phyloP scores from a whole-genome alignment of 64 coral and sea anemone genomes.

The Pocillopora verrucosa region DNA sequence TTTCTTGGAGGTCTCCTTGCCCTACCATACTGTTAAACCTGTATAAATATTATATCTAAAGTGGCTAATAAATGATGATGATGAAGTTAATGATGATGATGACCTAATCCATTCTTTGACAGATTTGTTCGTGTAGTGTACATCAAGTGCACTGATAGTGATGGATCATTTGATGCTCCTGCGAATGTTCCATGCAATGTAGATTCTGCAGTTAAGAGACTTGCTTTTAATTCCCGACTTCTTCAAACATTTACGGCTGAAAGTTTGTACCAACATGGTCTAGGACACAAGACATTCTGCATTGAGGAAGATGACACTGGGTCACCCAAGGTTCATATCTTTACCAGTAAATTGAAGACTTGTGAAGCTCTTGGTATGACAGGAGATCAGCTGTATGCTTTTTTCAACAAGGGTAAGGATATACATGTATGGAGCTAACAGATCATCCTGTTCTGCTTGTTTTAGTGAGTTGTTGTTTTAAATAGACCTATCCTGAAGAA shows the following conservation, averaged over 20 bases:
- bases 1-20: too few relatives aligned
- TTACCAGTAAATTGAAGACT: constrained; percentile 73
- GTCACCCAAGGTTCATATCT: constrained; percentile 69
- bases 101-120: background rate
- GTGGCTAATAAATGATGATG: too few relatives aligned
- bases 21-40: too few relatives aligned
- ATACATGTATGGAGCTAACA: background rate
- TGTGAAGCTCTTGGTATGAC: constrained; percentile 75
- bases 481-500: too few relatives aligned
- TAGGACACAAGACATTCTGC: constrained; percentile 82
- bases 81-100: too few relatives aligned
- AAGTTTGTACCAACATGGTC: constrained; percentile 81
- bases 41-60: too few relatives aligned
- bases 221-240: constrained; percentile 77
- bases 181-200: constrained; percentile 45
- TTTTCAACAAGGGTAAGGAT: constrained; percentile 72
- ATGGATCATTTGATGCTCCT: constrained; percentile 94
- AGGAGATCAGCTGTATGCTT: constrained; percentile 87
- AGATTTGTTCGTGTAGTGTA: constrained; percentile 98
- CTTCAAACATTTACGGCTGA: constrained; percentile 97
- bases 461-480: too few relatives aligned
- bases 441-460: too few relatives aligned
- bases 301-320: constrained; percentile 84
- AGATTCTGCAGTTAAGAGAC: constrained; percentile 68
- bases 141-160: constrained; percentile 83